Evolutionary conservation across 1,140 invertebrate species (phyloP), one percentile per base, ranked within the genome.

Genomic region (Zaprionus africanus): DNA sequence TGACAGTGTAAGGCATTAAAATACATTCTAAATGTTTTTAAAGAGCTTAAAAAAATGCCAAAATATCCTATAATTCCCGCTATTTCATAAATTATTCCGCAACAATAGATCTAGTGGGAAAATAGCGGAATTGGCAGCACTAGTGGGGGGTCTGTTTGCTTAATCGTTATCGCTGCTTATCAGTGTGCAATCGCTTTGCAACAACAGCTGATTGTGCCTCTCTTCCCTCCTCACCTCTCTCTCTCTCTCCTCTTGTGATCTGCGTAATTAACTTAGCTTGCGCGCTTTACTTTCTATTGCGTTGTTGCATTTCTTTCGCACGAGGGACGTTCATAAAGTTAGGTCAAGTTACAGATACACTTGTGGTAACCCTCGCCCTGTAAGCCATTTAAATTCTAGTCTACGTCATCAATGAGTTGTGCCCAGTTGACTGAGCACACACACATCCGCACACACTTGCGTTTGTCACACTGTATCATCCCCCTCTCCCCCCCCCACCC

Each of bases 301-400:
- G 57, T 61, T 74, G 57, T 46, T 74, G 59, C 51, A 75, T 62
- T 75, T 69, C 59, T 57, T 41, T 58, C 15, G 1, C 46, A 4
- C 46, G 46, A 49, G 46, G n/a, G 46, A 19, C 17, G 2, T 6
- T 49, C n/a, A 11, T 7, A 49, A 19, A 49, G 15, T 41, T 34
- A 34, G 0, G 31, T 34, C 9, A 34, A 34, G 31, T 34, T 34
- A 11, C 31, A 34, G 31, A n/a, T n/a, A 41, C 38, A 4, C n/a
- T 46, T 1, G 2, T 9, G n/a, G 41, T 15, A 46, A n/a, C 41
- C 41, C n/a, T 46, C n/a, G 41, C 3, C 0, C 12, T 5, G n/a
- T 46, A 5, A 17, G 41, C 41, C n/a, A 7, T 46, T 46, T 46
- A 17, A 0, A 15, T 9, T n/a, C n/a, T 17, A 46, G 41, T 17